Conservation (phyloP, 2,113 vertebrate species). For the Seriola rivoliana region DNA sequence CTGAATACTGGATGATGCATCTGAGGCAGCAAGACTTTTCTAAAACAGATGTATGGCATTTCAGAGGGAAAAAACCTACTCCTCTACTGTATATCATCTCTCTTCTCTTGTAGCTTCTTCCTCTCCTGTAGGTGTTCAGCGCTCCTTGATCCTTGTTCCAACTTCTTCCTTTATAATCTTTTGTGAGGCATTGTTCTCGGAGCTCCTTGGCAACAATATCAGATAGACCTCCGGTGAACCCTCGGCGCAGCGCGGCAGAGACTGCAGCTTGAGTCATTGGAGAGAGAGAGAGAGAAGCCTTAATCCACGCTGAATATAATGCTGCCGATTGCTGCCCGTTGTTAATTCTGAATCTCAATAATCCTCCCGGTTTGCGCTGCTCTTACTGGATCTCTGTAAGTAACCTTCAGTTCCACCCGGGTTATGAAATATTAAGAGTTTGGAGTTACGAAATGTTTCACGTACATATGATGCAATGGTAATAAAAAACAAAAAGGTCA, state of each 20-base stretch:
- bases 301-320: constrained; percentile 52
- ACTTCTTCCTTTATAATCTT: constrained; percentile 36
- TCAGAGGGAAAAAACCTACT: constrained; percentile 1
- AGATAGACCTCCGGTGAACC: constrained; percentile 48
- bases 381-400: constrained; percentile 36
- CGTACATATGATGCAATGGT: neutral
- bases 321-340: constrained; percentile 27
- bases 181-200: constrained; percentile 33
- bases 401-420: constrained; percentile 37
- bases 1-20: constrained; percentile 51
- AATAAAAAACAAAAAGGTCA: neutral
- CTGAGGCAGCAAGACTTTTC: constrained; percentile 22
- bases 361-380: constrained; percentile 45
- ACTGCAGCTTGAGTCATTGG: constrained; percentile 51
- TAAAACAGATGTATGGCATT: constrained; percentile 52
- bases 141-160: constrained; percentile 53
- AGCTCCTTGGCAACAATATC: constrained; percentile 51
- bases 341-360: constrained; percentile 42
- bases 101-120: constrained; percentile 29
- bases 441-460: constrained; percentile 28
- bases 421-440: constrained; percentile 36
- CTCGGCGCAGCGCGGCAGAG: constrained; percentile 24
- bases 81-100: neutral
- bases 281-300: constrained; percentile 23
- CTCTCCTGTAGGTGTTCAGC: constrained; percentile 54